Base-by-base conservation (phyloP, 2,113 vertebrate species). In the Leptodactylus fuscus region DNA sequence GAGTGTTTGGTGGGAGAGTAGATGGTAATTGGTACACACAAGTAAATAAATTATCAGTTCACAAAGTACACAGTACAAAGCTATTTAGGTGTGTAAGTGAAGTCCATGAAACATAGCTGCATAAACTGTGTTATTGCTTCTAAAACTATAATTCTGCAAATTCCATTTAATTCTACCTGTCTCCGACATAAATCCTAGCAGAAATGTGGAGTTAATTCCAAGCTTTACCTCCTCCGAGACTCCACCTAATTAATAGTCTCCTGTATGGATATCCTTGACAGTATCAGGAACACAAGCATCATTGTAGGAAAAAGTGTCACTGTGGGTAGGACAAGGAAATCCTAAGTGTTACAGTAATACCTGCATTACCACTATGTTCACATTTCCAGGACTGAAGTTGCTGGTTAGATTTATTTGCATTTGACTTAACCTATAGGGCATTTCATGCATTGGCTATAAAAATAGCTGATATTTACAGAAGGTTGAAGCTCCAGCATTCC, bases 121-220 rank as follows among this genome's bases (percentile, higher is more conserved):
- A 73, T 73, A 4, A 73, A 44, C n/a, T 24, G 6, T 24, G 46
- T n/a, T 46, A 13, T 46, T 24, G 13, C 11, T 41, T 9, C 15
- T 15, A 24, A 78, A 34, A 78, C 51, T 41, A 38, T 58, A 69
- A 69, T 81, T 69, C 58, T 1, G 51, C 41, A 79, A 55, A 79
- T 79, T 58, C 51, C 32, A 34, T 79, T 79, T 36, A 58, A 79
- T 79, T 79, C 76, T 24, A 58, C 49, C 32, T 79, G 51, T 58
- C 76, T 58, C 76, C 51, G 58, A 41, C 29, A n/a, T 38, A 58
- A 79, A 79, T 58, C 51, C 76, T 24, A 38, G 48, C 34, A 53
- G 29, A 79, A 38, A 49, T 49, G 13, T 76, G 0, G 18, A 76
- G 24, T 7, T 49, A 49, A 32, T 76, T 76, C 27, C 24, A 48